These are phyloP conservation scores for Periphyllus acericola DNA, from an alignment of 2,888 invertebrate species.

Conservation along the genomic window DNA sequence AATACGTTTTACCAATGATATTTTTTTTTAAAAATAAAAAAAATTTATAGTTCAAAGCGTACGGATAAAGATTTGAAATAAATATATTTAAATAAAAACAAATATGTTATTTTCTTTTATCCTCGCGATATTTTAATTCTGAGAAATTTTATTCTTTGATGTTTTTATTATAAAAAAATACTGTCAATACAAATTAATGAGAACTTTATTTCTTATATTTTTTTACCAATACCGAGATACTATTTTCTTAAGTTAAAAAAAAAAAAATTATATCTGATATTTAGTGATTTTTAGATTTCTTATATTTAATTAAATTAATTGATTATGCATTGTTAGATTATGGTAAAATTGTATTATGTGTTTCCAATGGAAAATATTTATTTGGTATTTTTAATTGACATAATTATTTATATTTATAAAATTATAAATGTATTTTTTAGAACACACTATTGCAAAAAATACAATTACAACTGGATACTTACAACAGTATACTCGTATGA, in stretches of 20 bases:
- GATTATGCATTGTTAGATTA: too few species aligned
- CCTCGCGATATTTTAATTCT: neutral
- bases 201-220: neutral
- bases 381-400: too few species aligned
- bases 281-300: too few species aligned
- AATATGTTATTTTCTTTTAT: neutral
- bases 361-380: too few species aligned
- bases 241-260: neutral
- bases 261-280: too few species aligned
- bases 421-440: too few species aligned
- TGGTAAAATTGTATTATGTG: too few species aligned
- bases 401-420: too few species aligned
- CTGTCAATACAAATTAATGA: neutral
- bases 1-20: neutral
- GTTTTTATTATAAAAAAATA: neutral
- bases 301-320: too few species aligned
- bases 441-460: too few species aligned
- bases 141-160: neutral
- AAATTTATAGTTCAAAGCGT: slow-evolving; percentile 7
- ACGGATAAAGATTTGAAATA: neutral
- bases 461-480: too few species aligned
- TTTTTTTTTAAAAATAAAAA: neutral
- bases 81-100: slow-evolving; percentile 37
- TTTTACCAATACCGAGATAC: neutral
- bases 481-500: too few species aligned